These are phyloP conservation scores for Heliconius melpomene DNA, from an alignment of 1,140 invertebrate species.

Conservation along the genomic window DNA sequence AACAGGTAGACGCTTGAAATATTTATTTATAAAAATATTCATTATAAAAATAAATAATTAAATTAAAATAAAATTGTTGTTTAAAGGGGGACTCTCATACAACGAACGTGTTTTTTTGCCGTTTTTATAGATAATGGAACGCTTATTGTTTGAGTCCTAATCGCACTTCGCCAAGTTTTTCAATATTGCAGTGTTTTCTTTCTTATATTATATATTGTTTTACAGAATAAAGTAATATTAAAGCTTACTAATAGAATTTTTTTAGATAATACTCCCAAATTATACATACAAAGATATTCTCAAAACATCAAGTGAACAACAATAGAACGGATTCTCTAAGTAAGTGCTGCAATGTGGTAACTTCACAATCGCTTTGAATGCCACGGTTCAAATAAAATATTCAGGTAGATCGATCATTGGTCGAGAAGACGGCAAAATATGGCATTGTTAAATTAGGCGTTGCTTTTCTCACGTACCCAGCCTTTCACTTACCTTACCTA, in stretches of 20 bases:
- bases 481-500: slow-evolving; percentile 74
- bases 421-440: slow-evolving; percentile 73
- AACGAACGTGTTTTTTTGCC: no score
- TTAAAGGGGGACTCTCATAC: no score
- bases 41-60: no score
- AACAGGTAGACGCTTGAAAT: no score
- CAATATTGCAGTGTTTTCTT: no score
- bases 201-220: no score
- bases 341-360: slow-evolving; percentile 37
- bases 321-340: slow-evolving; percentile 10
- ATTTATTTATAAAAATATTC: no score
- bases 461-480: slow-evolving; percentile 73
- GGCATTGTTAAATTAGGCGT: slow-evolving; percentile 74
- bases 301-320: background rate
- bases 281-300: background rate
- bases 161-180: no score
- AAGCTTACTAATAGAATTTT: background rate
- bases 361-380: slow-evolving; percentile 57
- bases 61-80: no score
- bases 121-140: no score
- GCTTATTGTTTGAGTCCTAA: no score
- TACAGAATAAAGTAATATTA: no score
- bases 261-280: background rate
- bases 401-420: slow-evolving; percentile 74
- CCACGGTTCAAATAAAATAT: slow-evolving; percentile 68